phyloP scores from a whole-genome alignment of 2,797 vertebrate species.

The Chaunax sp. region DNA sequence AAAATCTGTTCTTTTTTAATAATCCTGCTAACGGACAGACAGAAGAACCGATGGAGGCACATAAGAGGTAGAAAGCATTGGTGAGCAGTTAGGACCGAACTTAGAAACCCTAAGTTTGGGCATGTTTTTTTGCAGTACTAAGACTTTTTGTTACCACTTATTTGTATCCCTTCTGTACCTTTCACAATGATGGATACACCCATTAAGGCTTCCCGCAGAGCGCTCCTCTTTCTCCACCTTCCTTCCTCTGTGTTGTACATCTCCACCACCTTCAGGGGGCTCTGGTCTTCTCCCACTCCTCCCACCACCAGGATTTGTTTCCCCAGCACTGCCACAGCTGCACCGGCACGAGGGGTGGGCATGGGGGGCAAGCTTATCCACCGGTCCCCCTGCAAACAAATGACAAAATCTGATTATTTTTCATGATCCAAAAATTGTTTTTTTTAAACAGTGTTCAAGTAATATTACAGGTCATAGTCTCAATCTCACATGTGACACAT shows the following conservation, averaged over 20 bases:
- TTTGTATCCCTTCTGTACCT: constrained; percentile 80
- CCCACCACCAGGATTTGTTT: constrained; percentile 96
- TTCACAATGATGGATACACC: constrained; percentile 92
- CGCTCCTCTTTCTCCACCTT: constrained; percentile 93
- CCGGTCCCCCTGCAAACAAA: constrained; percentile 85
- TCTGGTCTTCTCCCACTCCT: constrained; percentile 91
- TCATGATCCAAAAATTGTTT: too few species aligned
- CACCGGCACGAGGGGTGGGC: constrained; percentile 92
- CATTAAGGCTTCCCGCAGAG: constrained; percentile 92
- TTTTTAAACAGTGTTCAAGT: too few species aligned
- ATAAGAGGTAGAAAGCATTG: background rate
- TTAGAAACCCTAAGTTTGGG: background rate
- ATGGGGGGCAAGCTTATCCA: constrained; percentile 91
- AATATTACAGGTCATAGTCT: too few species aligned
- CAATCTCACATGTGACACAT: too few species aligned
- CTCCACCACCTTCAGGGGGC: constrained; percentile 93
- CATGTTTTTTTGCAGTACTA: background rate
- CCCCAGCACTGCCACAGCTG: constrained; percentile 88
- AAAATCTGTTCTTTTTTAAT: too few species aligned
- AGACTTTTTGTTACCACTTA: background rate
- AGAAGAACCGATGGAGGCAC: too few species aligned
- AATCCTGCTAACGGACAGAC: too few species aligned
- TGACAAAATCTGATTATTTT: too few species aligned
- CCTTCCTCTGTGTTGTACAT: constrained; percentile 94
- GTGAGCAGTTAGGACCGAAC: background rate